Evolutionary conservation across 2,113 vertebrate genomes (phyloP), one percentile per base, ranked within the genome.

Genomic region (Trogon melanurus): DNA sequence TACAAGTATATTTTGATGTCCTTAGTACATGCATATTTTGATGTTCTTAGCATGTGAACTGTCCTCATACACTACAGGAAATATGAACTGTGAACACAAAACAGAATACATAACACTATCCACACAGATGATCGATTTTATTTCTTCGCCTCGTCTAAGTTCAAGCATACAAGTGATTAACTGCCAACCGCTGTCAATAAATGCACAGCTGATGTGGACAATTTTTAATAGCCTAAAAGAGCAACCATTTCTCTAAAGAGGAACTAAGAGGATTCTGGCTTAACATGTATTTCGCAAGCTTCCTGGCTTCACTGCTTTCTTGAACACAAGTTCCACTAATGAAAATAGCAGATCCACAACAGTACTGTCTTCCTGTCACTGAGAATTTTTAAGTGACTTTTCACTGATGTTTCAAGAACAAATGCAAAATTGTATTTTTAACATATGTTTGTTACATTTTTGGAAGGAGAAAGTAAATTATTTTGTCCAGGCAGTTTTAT

Each of bases 361-460:
- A 75, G 53, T 11, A 53, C 51, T 78, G 65, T 83, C 50, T 85
- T 25, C 58, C 18, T 17, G 32, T 57, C 88, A 53, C 51, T 81
- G 25, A 53, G 66, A 74, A 51, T 74, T 89, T 93, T 93, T 34
- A 85, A 88, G 60, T 57, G 44, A 83, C 69, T 89, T 51, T 80
- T 93, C 74, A 67, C 66, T 89, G 84, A 58, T 44, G 79, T 51
- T 78, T 94, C 8, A 82, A 78, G 53, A 95, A 72, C 9, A 54
- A 60, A 92, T 92, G 44, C 78, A 92, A 95, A 76, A 60, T 1
- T 26, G n/a, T 79, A n/a, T 21, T 78, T 86, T 86, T 44, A 89
- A 83, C 62, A 54, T 66, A 61, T 54, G 53, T 69, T 96, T 95
- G 76, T 65, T 79, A 58, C n/a, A 76, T 47, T 85, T 97, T 71